Evolutionary conservation across 1,140 invertebrate species (phyloP).

Genomic region (Drosophila kohkoa): DNA sequence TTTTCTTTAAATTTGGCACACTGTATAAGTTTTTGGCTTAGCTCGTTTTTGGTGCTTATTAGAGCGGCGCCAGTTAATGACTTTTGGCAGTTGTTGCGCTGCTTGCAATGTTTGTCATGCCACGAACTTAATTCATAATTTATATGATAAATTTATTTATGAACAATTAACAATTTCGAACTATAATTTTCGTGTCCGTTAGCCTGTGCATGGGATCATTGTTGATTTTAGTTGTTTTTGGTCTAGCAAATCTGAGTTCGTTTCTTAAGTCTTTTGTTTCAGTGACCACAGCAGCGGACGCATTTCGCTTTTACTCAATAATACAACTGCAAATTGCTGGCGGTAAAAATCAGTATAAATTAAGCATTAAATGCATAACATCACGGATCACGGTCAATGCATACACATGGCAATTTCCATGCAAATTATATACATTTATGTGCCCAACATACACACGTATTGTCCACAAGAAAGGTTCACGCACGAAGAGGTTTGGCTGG

Average conservation of each 20-base stretch:
- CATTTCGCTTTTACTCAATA: conserved; percentile 47
- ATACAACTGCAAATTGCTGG: conserved; percentile 53
- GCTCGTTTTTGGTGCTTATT: conserved; percentile 41
- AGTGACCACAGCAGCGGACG: conserved; percentile 10
- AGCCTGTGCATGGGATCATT: not conserved
- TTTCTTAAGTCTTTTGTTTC: conserved; percentile 44
- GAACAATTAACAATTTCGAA: conserved; percentile 63
- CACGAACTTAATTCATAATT: conserved; percentile 59
- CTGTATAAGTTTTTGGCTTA: conserved; percentile 46
- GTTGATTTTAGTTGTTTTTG: not conserved
- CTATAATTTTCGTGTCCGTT: conserved; percentile 4
- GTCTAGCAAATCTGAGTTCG: conserved; percentile 25
- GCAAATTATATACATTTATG: conserved; percentile 80
- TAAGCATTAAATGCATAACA: conserved; percentile 76
- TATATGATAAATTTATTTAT: conserved; percentile 75
- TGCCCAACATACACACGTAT: conserved; percentile 7
- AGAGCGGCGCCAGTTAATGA: conserved; percentile 65
- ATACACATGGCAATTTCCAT: conserved; percentile 71
- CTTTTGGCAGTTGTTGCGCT: conserved; percentile 58
- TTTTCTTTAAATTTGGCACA: conserved; percentile 9
- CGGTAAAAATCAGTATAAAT: conserved; percentile 74
- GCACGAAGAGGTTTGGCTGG: not conserved
- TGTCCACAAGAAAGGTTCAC: conserved; percentile 27
- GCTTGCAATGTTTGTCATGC: conserved; percentile 28
- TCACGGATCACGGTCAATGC: conserved; percentile 44